Evolutionary conservation across 2,113 vertebrate genomes (phyloP), one percentile per base, ranked within the genome.

Genomic region (Pontoporia blainvillei): DNA sequence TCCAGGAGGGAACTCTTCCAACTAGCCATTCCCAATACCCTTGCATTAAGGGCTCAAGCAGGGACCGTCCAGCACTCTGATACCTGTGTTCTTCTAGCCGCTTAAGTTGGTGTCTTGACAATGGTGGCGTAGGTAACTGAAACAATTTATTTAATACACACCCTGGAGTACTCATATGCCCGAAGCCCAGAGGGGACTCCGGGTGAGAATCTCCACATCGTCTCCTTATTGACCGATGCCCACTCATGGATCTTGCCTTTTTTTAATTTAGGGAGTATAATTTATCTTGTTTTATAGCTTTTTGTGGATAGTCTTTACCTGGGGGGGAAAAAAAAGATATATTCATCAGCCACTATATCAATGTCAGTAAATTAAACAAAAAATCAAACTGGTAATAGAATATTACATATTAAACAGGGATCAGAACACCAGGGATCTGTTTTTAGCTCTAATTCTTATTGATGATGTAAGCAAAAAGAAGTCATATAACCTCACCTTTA

Each of bases 21-120:
- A 99, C 99, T 95, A 99, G 98, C 99, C 99, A 99, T 93, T 99
- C 99, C 99, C 99, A 99, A 98, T 99, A 99, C 21, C 99, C 98
- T 96, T 99, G 99, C 99, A 99, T 99, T 67, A 99, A 92, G 31
- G 99, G 99, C 97, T 99, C 99, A 94, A 99, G 99, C 96, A 99
- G 98, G n/a, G 99, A 99, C 34, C 98, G 98, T 7, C 99, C 99
- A 0, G 99, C 99, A 90, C 99, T 99, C 98, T 99, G 99, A 96
- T 99, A 99, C 49, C 99, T 99, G 98, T 99, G 99, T 96, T 99
- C 99, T 98, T 99, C 99, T 96, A 99, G 98, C 39, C 99, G 99
- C 98, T 99, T 99, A 52, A 99, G 98, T 97, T 99, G 99, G 97
- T 99, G 99, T 90, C 99, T 99, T 69, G 99, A 99, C 92, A 99